Evolutionary conservation across 2,888 invertebrate species (phyloP).

Genomic region (Parnassius glacialis): DNA sequence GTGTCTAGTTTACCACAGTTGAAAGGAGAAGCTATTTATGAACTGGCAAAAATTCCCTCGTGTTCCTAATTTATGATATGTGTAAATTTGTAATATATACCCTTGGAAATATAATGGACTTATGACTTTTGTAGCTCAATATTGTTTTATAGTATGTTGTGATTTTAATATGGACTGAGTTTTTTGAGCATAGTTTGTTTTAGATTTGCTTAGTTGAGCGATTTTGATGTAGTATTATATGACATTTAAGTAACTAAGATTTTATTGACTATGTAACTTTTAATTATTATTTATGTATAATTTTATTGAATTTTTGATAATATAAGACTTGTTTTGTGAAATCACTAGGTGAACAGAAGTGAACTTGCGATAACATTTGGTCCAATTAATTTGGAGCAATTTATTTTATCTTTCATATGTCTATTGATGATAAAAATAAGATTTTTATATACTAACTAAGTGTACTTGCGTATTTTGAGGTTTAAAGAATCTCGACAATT

Average conservation of each 20-base stretch:
- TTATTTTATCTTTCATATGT: slow-evolving; percentile 2
- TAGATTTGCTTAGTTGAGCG: slow-evolving; percentile 52
- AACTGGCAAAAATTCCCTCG: slow-evolving; percentile 40
- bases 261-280: slow-evolving; percentile 36
- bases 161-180: slow-evolving; percentile 49
- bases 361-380: slow-evolving; percentile 7
- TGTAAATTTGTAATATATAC: slow-evolving; percentile 5
- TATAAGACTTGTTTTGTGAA: slow-evolving; percentile 26
- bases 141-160: slow-evolving; percentile 22
- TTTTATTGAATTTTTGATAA: slow-evolving; percentile 14
- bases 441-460: neutral
- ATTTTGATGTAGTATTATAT: slow-evolving; percentile 55
- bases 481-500: slow-evolving; percentile 2
- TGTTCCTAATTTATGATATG: slow-evolving; percentile 5
- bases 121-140: slow-evolving; percentile 19
- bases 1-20: slow-evolving; percentile 84
- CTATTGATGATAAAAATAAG: neutral
- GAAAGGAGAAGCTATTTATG: slow-evolving; percentile 61
- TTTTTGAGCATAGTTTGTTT: slow-evolving; percentile 53
- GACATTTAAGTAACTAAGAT: slow-evolving; percentile 36
- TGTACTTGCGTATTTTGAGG: neutral
- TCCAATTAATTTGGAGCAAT: slow-evolving; percentile 2
- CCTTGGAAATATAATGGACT: neutral
- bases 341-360: slow-evolving; percentile 4
- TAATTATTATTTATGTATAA: slow-evolving; percentile 32